Conservation (phyloP, 2,888 invertebrate genomes). For the Heterodera filipjevi region DNA sequence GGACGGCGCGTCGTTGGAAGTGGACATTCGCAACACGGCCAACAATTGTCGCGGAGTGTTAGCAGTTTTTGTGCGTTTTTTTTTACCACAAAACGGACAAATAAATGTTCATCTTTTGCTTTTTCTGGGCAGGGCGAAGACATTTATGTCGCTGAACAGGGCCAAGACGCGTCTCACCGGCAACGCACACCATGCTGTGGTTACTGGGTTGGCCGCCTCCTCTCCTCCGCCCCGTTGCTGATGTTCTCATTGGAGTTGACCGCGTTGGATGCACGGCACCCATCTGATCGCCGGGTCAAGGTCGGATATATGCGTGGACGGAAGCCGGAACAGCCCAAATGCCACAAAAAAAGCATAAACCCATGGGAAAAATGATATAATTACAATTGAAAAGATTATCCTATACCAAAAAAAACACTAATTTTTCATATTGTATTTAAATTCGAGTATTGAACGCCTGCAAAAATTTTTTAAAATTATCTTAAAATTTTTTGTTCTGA, state of each 20-base stretch:
- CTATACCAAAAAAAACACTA: too few relatives aligned
- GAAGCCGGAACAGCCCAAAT: too few relatives aligned
- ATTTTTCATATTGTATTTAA: too few relatives aligned
- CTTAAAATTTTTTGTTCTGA: not conserved
- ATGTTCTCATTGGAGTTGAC: constrained; percentile 37
- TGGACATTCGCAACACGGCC: constrained; percentile 23
- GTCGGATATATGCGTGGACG: too few relatives aligned
- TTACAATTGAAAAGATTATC: too few relatives aligned
- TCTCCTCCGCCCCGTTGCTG: constrained; percentile 31
- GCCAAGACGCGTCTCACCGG: constrained; percentile 32
- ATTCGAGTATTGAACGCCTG: too few relatives aligned
- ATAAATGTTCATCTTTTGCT: not conserved
- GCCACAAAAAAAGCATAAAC: too few relatives aligned
- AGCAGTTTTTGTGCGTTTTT: constrained; percentile 28
- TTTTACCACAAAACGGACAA: not conserved
- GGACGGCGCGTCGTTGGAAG: constrained; percentile 17
- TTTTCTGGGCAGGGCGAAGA: constrained; percentile 28
- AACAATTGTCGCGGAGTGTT: constrained; percentile 14
- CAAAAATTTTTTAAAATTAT: too few relatives aligned
- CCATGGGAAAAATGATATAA: too few relatives aligned
- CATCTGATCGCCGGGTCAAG: constrained; percentile 36
- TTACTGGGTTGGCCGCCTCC: constrained; percentile 26
- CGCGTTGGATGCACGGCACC: constrained; percentile 35
- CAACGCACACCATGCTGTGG: constrained; percentile 35
- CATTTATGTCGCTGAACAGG: constrained; percentile 32